A percentile compares a stretch with the other conserved stretches of the same genome.
These are phyloP conservation scores for Apogon talboti DNA, from an alignment of 2,797 vertebrate species.

Conservation along the genomic window DNA sequence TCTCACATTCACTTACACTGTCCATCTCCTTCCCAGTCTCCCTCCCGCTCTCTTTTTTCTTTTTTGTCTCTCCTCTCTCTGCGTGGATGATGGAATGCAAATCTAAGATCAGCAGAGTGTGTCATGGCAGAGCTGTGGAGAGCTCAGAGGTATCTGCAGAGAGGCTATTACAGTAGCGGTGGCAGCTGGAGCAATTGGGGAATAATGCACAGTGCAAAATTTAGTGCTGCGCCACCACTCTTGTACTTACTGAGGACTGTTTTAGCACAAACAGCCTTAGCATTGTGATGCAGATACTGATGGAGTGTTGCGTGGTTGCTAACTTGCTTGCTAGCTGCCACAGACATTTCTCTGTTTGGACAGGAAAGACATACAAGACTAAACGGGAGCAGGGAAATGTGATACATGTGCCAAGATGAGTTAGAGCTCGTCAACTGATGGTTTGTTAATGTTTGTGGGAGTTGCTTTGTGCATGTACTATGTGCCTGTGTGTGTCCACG, in stretches of 20 bases:
- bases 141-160: slow-evolving; percentile 60
- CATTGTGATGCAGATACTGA: slow-evolving; percentile 55
- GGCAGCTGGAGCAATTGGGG: slow-evolving; percentile 46
- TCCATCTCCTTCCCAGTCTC: neutral
- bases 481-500: slow-evolving; percentile 38
- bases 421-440: slow-evolving; percentile 50
- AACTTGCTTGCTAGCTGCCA: slow-evolving; percentile 31
- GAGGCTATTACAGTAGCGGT: slow-evolving; percentile 58
- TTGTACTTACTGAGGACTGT: slow-evolving; percentile 50
- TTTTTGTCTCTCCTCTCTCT: slow-evolving; percentile 12
- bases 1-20: slow-evolving; percentile 10
- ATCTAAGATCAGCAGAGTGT: slow-evolving; percentile 63
- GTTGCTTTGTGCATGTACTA: slow-evolving; percentile 22
- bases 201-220: slow-evolving; percentile 59
- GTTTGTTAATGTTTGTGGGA: slow-evolving; percentile 57
- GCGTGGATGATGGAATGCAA: slow-evolving; percentile 43
- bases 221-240: slow-evolving; percentile 54
- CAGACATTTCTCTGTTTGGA: slow-evolving; percentile 58
- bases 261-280: slow-evolving; percentile 50
- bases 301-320: slow-evolving; percentile 21
- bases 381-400: slow-evolving; percentile 56
- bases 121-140: slow-evolving; percentile 51
- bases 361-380: slow-evolving; percentile 52
- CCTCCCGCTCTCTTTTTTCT: neutral
- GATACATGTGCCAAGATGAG: slow-evolving; percentile 55